phyloP scores from a whole-genome alignment of 2,888 invertebrate genomes.

The Dione juno region DNA sequence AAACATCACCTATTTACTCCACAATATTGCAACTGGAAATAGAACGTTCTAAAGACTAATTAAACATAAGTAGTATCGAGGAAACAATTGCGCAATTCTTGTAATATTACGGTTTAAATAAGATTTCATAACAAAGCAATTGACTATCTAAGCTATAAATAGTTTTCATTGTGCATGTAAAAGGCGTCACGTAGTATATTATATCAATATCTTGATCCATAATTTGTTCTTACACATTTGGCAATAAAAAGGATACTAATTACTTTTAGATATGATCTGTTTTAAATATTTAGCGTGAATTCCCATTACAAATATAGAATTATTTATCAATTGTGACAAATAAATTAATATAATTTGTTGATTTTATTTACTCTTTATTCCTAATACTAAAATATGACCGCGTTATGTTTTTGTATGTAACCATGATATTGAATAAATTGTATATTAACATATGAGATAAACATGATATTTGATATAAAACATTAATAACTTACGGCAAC shows the following conservation, averaged over 20 bases:
- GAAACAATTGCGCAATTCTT: constrained; percentile 20
- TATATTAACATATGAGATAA: too few relatives aligned
- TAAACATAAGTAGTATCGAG: constrained; percentile 18
- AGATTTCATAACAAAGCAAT: constrained; percentile 18
- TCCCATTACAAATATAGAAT: not conserved
- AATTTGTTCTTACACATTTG: not conserved
- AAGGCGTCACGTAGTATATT: not conserved
- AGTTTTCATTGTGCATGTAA: constrained; percentile 10
- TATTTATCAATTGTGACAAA: not conserved
- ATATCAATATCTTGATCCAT: not conserved
- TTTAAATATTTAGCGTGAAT: not conserved
- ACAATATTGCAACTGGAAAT: constrained; percentile 15
- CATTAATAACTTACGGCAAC: constrained; percentile 80
- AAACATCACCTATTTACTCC: constrained; percentile 36
- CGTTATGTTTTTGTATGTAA: not conserved
- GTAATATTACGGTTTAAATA: constrained; percentile 12
- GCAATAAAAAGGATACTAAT: not conserved
- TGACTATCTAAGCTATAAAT: constrained; percentile 18
- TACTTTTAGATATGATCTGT: not conserved
- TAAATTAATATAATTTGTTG: not conserved
- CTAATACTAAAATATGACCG: not conserved
- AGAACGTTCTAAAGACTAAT: constrained; percentile 18
- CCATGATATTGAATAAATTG: not conserved
- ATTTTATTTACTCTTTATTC: not conserved
- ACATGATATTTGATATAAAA: not conserved